Conservation (phyloP, 2,888 invertebrate genomes). For the Oxyscelio sp. region DNA sequence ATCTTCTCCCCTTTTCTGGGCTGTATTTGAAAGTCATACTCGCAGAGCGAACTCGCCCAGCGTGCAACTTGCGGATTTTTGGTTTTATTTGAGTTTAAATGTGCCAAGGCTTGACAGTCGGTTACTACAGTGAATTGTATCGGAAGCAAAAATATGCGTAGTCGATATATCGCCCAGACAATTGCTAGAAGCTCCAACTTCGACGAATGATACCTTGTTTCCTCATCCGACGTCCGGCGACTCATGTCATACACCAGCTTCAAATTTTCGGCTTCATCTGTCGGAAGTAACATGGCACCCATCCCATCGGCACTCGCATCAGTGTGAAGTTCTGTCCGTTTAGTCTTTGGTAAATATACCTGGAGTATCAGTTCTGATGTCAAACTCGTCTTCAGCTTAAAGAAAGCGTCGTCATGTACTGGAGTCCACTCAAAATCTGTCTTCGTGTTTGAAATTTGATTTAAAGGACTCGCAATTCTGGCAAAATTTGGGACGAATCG, state of each 20-base stretch:
- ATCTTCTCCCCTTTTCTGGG: neutral
- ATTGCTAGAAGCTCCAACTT: constrained; percentile 10
- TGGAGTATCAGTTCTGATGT: neutral
- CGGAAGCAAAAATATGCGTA: neutral
- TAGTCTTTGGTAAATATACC: neutral
- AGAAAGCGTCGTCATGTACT: neutral
- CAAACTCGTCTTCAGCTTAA: neutral
- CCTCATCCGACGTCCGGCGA: constrained; percentile 74
- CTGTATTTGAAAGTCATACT: constrained; percentile 40
- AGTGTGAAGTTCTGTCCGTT: too few relatives aligned
- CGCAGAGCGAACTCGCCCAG: constrained; percentile 47
- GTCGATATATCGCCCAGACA: neutral
- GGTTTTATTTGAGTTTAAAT: too few relatives aligned
- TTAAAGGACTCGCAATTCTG: constrained; percentile 1
- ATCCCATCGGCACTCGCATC: too few relatives aligned
- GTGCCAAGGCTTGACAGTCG: too few relatives aligned
- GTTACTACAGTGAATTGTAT: constrained; percentile 71
- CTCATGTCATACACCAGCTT: constrained; percentile 7
- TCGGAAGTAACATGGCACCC: too few relatives aligned
- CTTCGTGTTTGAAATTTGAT: neutral
- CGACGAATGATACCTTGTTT: constrained; percentile 75
- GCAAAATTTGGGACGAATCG: neutral
- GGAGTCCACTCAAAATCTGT: neutral
- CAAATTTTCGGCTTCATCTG: too few relatives aligned
- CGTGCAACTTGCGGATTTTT: constrained; percentile 72